Conservation (phyloP, 2,888 invertebrate species). For the Drosophila histrio region DNA sequence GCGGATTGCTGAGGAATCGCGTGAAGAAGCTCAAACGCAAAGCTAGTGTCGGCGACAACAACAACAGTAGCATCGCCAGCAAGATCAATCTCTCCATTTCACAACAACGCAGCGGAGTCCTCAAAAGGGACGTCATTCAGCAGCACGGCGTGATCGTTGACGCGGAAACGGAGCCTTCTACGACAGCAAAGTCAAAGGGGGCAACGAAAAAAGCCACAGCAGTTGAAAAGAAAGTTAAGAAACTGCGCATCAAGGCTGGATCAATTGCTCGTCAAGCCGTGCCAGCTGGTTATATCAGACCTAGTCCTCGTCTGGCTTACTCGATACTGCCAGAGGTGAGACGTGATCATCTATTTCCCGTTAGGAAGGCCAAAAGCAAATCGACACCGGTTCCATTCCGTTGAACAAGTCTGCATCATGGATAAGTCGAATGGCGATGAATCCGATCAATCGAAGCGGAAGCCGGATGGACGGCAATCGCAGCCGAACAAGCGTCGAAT, state of each 20-base stretch:
- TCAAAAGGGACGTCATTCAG: slow-evolving; percentile 3
- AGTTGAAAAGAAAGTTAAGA: slow-evolving; percentile 10
- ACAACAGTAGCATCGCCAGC: slow-evolving; percentile 9
- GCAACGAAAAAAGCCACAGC: not conserved
- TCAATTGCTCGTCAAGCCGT: not conserved
- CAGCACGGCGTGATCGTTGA: slow-evolving; percentile 14
- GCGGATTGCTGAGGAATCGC: slow-evolving; percentile 46
- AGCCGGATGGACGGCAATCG: slow-evolving; percentile 20
- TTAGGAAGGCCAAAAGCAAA: not conserved
- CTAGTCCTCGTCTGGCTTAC: slow-evolving; percentile 41
- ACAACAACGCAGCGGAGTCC: slow-evolving; percentile 5
- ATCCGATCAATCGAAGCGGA: slow-evolving; percentile 29
- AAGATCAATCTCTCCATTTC: slow-evolving; percentile 15
- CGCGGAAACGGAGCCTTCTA: not conserved
- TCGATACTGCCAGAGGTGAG: slow-evolving; percentile 19
- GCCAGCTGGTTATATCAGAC: not conserved
- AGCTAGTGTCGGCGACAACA: slow-evolving; percentile 1
- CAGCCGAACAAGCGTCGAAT: slow-evolving; percentile 33
- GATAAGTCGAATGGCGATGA: slow-evolving; percentile 39
- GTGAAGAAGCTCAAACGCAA: slow-evolving; percentile 44
- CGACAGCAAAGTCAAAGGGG: not conserved
- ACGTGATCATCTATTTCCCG: not conserved
- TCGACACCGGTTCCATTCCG: not conserved
- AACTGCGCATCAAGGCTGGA: slow-evolving; percentile 31
- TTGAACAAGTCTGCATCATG: slow-evolving; percentile 7